Percentiles rank a stretch among this genome's conserved stretches.
These are phyloP conservation scores for Pocota personata DNA, from an alignment of 2,888 invertebrate genomes.

Conservation along the genomic window DNA sequence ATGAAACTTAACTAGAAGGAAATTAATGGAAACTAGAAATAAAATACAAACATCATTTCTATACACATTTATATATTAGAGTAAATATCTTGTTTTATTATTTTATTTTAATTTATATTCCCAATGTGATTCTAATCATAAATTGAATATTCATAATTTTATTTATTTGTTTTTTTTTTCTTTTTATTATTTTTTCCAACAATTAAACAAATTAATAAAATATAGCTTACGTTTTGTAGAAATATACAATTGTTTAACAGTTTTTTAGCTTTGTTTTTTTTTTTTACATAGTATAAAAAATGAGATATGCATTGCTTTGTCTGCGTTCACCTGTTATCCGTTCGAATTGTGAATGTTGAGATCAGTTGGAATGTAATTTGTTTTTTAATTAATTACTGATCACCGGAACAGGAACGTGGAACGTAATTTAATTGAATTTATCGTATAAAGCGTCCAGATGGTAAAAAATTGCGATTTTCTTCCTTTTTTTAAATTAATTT, in stretches of 20 bases:
- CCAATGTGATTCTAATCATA: constrained; percentile 41
- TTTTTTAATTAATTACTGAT: constrained; percentile 47
- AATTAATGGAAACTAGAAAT: constrained; percentile 1
- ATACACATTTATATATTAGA: constrained; percentile 57
- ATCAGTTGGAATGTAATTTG: constrained; percentile 63
- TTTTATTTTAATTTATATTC: constrained; percentile 5
- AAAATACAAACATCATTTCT: constrained; percentile 29
- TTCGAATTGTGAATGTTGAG: constrained; percentile 25
- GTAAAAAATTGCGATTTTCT: constrained; percentile 18
- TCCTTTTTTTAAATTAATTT: background rate
- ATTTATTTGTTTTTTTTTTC: background rate
- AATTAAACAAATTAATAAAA: constrained; percentile 48
- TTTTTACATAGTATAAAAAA: constrained; percentile 43
- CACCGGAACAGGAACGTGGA: constrained; percentile 43
- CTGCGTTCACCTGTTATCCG: constrained; percentile 39
- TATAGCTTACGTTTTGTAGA: constrained; percentile 48
- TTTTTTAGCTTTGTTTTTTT: constrained; percentile 39
- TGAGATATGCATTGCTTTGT: constrained; percentile 72
- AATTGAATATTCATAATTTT: constrained; percentile 35
- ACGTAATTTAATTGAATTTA: constrained; percentile 35
- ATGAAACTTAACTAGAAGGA: constrained; percentile 29
- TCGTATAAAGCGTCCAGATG: constrained; percentile 50
- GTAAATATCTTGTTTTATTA: constrained; percentile 46
- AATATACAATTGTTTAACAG: constrained; percentile 55
- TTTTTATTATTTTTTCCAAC: constrained; percentile 39